phyloP scores from a whole-genome alignment of 1,140 invertebrate genomes.

The Cotesia vestalis region DNA sequence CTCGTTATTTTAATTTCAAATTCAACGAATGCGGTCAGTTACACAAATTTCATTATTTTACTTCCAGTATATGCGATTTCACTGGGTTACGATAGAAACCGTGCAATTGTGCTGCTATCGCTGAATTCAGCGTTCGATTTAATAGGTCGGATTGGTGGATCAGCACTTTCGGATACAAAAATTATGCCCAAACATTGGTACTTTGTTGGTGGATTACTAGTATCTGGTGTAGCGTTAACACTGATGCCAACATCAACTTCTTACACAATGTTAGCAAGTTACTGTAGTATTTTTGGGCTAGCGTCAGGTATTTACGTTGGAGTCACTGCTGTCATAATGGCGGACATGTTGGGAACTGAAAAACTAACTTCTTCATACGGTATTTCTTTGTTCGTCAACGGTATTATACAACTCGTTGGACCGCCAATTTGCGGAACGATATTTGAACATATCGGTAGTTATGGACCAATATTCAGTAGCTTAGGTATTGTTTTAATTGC shows the following conservation, averaged over 20 bases:
- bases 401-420: conserved; percentile 79
- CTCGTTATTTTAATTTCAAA: conserved; percentile 84
- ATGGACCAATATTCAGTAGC: conserved; percentile 75
- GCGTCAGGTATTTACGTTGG: conserved; percentile 87
- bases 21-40: conserved; percentile 84
- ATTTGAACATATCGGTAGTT: conserved; percentile 72
- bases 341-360: conserved; percentile 83
- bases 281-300: conserved; percentile 80
- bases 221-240: conserved; percentile 78
- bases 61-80: conserved; percentile 78
- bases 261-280: conserved; percentile 69
- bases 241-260: conserved; percentile 72
- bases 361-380: conserved; percentile 85
- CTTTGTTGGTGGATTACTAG: conserved; percentile 78
- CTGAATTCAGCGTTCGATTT: conserved; percentile 82
- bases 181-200: conserved; percentile 81
- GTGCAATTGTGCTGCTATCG: conserved; percentile 76
- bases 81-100: conserved; percentile 74
- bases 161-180: conserved; percentile 79
- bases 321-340: conserved; percentile 85
- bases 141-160: conserved; percentile 82
- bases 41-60: conserved; percentile 85
- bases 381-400: conserved; percentile 85
- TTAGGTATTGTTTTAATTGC: conserved; percentile 77
- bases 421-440: conserved; percentile 80